A percentile compares a stretch with the other conserved stretches of the same genome.
phyloP scores from a whole-genome alignment of 2,888 invertebrate species.

The Aphidius colemani region DNA sequence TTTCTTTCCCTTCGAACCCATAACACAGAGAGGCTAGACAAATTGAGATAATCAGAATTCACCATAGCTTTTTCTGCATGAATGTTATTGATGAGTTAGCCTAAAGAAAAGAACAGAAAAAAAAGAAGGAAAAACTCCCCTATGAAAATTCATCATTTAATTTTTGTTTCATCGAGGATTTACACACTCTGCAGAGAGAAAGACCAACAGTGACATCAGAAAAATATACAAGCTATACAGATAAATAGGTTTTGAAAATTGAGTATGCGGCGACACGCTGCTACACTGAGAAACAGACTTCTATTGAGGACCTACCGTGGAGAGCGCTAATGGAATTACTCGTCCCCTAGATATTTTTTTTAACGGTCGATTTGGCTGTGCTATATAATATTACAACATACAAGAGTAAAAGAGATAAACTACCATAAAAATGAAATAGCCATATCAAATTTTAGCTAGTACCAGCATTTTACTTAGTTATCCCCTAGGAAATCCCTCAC shows the following conservation, averaged over 20 bases:
- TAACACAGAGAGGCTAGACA: constrained; percentile 21
- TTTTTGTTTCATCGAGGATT: constrained; percentile 4
- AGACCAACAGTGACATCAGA: constrained; percentile 24
- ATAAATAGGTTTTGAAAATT: constrained; percentile 18
- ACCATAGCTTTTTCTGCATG: constrained; percentile 25
- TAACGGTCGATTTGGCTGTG: constrained; percentile 58
- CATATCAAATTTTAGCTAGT: not conserved
- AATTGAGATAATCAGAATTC: constrained; percentile 36
- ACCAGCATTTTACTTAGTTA: constrained; percentile 39
- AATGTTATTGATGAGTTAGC: not conserved
- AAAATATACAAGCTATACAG: constrained; percentile 13
- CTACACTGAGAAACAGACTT: not conserved
- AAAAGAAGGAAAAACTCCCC: too few species aligned
- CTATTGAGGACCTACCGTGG: constrained; percentile 28
- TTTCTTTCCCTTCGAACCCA: too few species aligned
- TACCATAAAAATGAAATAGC: too few species aligned
- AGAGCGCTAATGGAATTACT: constrained; percentile 52
- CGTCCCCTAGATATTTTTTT: constrained; percentile 49
- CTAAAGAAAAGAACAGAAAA: constrained; percentile 13
- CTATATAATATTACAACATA: constrained; percentile 27
- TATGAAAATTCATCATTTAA: not conserved
- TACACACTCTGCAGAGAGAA: not conserved
- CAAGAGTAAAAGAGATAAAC: too few species aligned
- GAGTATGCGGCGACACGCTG: constrained; percentile 27
- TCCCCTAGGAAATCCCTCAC: constrained; percentile 36